Base-by-base conservation (phyloP, 2,797 vertebrate genomes). In the Coluber constrictor region DNA sequence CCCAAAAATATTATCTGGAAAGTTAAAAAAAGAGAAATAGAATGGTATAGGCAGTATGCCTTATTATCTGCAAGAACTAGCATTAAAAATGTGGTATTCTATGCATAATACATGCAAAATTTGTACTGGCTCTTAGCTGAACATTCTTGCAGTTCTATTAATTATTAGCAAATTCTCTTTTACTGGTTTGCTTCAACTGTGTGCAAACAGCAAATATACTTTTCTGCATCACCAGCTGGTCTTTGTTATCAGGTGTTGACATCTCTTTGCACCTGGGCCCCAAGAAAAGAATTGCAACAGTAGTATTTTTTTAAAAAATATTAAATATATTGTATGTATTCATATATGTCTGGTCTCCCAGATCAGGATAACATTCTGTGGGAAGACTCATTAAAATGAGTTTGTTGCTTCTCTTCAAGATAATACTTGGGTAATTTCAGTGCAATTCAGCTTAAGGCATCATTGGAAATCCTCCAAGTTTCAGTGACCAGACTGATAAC, bases 151-250 rank as follows among this genome's bases (percentile, higher is more conserved):
- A 86, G 13, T 47, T 37, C 57, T 55, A 47, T 51, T 25, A 89
- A 51, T 66, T 20, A 16, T 79, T 89, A 86, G 70, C 87, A 47
- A 32, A 86, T 87, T 63, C 12, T 2, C 57, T 37, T n/a, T 66
- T 32, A 37, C 54, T 0, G 29, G 86, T 87, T 70, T 61, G 7
- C 87, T 88, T n/a, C 27, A 0, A 87, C 25, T 94, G 32, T 94
- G 93, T 95, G 56, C 66, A 94, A 95, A 93, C 3, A 61, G 11
- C n/a, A 93, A 43, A 61, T 94, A 88, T 61, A 91, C 57, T 90
- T 90, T 88, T 91, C 5, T 54, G 3, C 13, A 55, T 91, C 92
- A 92, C 87, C 51, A 92, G 91, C 91, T 89, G 56, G 86, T 61
- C 3, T 92, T 92, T 92, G 92, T 54, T 43, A 93, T 59, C 3